Evolutionary conservation across 2,888 invertebrate species (phyloP).

Genomic region (Uropetala carovei): DNA sequence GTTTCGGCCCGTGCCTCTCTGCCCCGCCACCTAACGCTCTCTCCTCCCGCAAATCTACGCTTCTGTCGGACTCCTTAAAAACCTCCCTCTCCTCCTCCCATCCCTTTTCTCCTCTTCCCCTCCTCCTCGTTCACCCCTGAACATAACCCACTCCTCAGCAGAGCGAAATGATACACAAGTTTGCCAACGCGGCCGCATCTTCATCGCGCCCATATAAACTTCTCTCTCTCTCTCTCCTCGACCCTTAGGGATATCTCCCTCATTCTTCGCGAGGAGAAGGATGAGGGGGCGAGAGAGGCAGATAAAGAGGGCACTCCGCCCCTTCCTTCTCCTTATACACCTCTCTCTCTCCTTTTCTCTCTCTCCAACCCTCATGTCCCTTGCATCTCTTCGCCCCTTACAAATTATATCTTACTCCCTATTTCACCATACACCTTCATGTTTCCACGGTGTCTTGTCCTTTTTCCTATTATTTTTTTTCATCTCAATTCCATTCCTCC

Average conservation of each 20-base stretch:
- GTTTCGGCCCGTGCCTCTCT: not conserved
- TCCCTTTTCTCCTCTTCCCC: not conserved
- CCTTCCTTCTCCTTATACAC: not conserved
- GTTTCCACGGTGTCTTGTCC: not conserved
- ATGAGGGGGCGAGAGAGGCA: not conserved
- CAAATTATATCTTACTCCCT: not conserved
- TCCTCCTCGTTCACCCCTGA: not conserved
- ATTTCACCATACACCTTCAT: not conserved
- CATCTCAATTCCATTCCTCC: too few relatives aligned
- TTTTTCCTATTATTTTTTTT: too few relatives aligned
- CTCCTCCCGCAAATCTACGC: slow-evolving; percentile 7
- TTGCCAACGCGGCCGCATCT: not conserved
- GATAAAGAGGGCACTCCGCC: not conserved
- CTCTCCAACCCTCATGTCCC: not conserved
- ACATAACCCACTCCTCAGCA: slow-evolving; percentile 25
- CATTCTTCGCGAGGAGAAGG: not conserved
- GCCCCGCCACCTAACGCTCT: not conserved
- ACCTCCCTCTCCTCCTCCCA: not conserved
- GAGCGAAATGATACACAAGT: slow-evolving; percentile 25
- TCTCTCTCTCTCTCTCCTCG: not conserved
- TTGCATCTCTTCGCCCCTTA: not conserved
- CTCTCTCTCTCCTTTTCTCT: not conserved
- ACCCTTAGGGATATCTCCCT: not conserved
- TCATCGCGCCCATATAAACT: not conserved
- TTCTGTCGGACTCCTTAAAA: slow-evolving; percentile 19